Evolutionary conservation across 1,140 invertebrate species (phyloP), one percentile per base, ranked within the genome.

Genomic region (Alviniconcha marisindica): DNA sequence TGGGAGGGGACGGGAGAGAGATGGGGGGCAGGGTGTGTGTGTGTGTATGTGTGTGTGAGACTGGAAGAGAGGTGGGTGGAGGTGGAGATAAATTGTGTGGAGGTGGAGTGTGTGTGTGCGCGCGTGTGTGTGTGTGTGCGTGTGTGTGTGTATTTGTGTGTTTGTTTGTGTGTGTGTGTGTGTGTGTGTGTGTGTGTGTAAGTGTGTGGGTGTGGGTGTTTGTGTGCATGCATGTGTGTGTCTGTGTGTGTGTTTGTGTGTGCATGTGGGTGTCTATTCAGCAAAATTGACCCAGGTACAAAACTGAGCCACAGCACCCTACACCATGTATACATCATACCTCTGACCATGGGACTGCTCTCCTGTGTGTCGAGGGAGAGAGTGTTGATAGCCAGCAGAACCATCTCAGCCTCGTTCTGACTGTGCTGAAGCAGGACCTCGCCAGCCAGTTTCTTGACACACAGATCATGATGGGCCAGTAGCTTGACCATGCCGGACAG

Each of bases 371-470:
- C 90, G 73, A 87, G 88, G 4, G 89, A 51, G 44, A 91, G 85
- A 1, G 88, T 88, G 83, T 91, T 91, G 21, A 90, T 83, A n/a
- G 87, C 89, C 15, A 91, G 81, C 15, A 91, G 80, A 1, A 88
- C 74, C 31, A 86, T 71, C 24, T 89, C 87, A 18, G 85, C 79
- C 51, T 88, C 82, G 24, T 79, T 73, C 21, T 79, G 28, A 14
- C 83, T 82, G 78, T 90, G 85, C n/a, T 81, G 63, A 12, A 66
- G 77, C 28, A 90, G 48, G 40, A 87, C 87, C 51, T 85, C 79
- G 54, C 87, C 89, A 15, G 88, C 87, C 42, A 86, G 40, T 82
- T 91, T 91, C 82, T 91, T 91, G 15, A 88, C 82, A 12, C 87
- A 60, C 18, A 89, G 69, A 81, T 91, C 90, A 42, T 82, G 84